Percentiles rank a stretch among this genome's conserved stretches.
These are phyloP conservation scores for Platycheirus rosarum DNA, from an alignment of 2,888 invertebrate species.

Conservation along the genomic window DNA sequence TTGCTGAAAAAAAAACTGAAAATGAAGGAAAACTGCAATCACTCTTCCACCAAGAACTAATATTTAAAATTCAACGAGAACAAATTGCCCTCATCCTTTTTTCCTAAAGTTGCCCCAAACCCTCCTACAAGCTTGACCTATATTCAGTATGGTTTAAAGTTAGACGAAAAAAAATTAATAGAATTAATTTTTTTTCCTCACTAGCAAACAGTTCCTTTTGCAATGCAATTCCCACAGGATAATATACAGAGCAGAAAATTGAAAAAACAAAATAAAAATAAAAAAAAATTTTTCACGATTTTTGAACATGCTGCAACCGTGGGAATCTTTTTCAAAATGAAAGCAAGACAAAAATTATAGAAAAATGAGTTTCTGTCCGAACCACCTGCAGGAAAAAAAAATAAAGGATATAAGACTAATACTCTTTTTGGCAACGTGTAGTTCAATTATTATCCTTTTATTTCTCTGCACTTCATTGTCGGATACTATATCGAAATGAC, in stretches of 20 bases:
- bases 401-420: not conserved
- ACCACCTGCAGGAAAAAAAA: constrained; percentile 34
- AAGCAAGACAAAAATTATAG: constrained; percentile 23
- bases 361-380: constrained; percentile 12
- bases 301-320: constrained; percentile 16
- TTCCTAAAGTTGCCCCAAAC: constrained; percentile 21
- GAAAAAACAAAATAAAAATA: constrained; percentile 35
- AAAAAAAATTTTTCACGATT: constrained; percentile 39
- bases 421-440: constrained; percentile 24
- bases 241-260: constrained; percentile 41
- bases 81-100: constrained; percentile 70
- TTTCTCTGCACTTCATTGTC: constrained; percentile 44
- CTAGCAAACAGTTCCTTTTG: constrained; percentile 41
- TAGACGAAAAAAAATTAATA: constrained; percentile 26
- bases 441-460: constrained; percentile 52
- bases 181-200: constrained; percentile 67
- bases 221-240: constrained; percentile 66
- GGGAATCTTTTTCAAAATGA: constrained; percentile 6
- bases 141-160: constrained; percentile 32
- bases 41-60: constrained; percentile 62
- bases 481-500: constrained; percentile 36
- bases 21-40: constrained; percentile 55
- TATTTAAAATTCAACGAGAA: constrained; percentile 72
- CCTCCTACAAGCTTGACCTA: constrained; percentile 59
- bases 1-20: constrained; percentile 46